A percentile compares a stretch with the other conserved stretches of the same genome.
Evolutionary conservation across 2,113 vertebrate genomes (phyloP).

Genomic region (Formicarius rufipectus): DNA sequence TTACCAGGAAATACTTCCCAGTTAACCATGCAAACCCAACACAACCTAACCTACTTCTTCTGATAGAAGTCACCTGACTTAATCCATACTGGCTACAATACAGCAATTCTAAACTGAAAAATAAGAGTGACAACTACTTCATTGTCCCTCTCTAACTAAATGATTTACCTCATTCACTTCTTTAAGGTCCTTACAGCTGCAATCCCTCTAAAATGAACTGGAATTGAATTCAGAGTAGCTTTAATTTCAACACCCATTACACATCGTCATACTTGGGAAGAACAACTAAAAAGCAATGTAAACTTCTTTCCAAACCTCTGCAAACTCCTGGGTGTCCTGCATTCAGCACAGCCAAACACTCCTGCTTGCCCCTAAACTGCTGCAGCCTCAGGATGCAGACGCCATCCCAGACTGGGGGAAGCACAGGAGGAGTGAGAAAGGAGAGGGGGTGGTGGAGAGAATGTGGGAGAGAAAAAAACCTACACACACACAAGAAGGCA

Average conservation of each 20-base stretch:
- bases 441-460: neutral
- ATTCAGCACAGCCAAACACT: neutral
- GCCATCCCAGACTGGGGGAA: neutral
- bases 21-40: neutral
- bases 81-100: neutral
- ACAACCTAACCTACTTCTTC: neutral
- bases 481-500: neutral
- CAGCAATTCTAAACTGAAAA: neutral
- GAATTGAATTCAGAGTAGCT: neutral
- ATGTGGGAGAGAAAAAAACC: neutral
- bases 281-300: neutral
- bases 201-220: neutral
- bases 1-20: neutral
- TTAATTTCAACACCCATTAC: neutral
- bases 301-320: conserved; percentile 19
- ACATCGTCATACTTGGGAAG: neutral
- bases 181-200: neutral
- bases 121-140: neutral
- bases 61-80: neutral
- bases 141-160: conserved; percentile 1
- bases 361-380: neutral
- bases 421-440: neutral
- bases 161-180: neutral
- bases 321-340: neutral
- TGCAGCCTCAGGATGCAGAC: neutral